A percentile compares a stretch with the other conserved stretches of the same genome.
Evolutionary conservation across 2,113 vertebrate genomes (phyloP).

Genomic region (Petroica traversi): DNA sequence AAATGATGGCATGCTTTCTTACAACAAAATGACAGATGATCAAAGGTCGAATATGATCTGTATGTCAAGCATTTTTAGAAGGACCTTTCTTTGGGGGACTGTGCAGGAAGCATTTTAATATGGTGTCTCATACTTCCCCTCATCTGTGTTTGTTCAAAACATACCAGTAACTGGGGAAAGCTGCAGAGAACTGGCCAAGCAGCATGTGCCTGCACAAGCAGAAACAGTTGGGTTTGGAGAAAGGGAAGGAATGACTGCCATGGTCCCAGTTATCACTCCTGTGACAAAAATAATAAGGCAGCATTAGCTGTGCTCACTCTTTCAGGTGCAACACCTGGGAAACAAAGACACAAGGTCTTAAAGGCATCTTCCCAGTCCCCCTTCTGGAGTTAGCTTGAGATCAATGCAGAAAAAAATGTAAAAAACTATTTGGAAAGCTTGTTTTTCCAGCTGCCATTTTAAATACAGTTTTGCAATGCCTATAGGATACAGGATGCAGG

Average conservation of each 20-base stretch:
- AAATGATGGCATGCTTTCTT: conserved; percentile 75
- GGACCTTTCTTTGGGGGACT: conserved; percentile 50
- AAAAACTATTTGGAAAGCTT: background rate
- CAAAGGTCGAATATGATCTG: conserved; percentile 70
- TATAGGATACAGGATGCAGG: background rate
- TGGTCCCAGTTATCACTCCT: rapidly evolving
- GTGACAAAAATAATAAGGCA: background rate
- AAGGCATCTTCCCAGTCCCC: background rate
- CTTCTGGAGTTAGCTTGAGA: background rate
- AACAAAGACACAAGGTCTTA: background rate
- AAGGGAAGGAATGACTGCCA: background rate
- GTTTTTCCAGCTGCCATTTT: background rate
- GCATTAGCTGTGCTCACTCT: background rate
- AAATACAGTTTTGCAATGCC: background rate
- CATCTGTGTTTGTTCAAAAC: conserved; percentile 61
- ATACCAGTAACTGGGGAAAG: conserved; percentile 38
- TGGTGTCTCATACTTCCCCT: conserved; percentile 52
- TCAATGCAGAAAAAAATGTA: background rate
- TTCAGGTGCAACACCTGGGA: background rate
- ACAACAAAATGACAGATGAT: conserved; percentile 76
- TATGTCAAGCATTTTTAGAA: conserved; percentile 63
- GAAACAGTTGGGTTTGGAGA: background rate
- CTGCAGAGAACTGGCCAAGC: background rate
- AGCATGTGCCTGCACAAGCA: background rate
- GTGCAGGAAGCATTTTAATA: conserved; percentile 43